A percentile compares a stretch with the other conserved stretches of the same genome.
phyloP scores from a whole-genome alignment of 2,888 invertebrate species.

The Platerodrilus igneus region DNA sequence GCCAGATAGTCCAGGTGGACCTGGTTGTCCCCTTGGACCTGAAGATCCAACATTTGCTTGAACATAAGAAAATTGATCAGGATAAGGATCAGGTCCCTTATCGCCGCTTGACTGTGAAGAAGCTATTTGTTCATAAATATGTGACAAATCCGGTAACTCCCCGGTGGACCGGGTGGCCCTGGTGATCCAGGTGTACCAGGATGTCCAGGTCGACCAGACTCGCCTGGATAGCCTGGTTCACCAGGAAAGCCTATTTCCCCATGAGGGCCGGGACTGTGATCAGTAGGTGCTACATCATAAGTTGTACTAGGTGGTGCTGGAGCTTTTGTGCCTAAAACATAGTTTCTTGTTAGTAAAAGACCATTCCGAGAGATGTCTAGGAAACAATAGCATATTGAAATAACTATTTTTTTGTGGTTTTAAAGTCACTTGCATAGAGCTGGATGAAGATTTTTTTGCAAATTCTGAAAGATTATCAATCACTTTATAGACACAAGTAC shows the following conservation, averaged over 20 bases:
- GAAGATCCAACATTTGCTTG: constrained; percentile 76
- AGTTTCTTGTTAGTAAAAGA: too few species aligned
- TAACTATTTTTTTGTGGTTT: too few species aligned
- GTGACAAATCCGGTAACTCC: constrained; percentile 68
- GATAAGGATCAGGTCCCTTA: constrained; percentile 61
- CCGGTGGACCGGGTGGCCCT: constrained; percentile 60
- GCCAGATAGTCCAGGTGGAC: constrained; percentile 57
- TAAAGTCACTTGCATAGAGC: too few species aligned
- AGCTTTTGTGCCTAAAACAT: constrained; percentile 16
- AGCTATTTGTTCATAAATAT: constrained; percentile 71
- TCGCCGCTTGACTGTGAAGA: constrained; percentile 65
- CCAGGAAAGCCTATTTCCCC: constrained; percentile 55
- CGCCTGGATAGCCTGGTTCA: constrained; percentile 56
- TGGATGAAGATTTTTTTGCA: too few species aligned
- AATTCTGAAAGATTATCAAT: too few species aligned
- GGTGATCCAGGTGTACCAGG: constrained; percentile 63
- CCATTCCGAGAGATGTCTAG: too few species aligned
- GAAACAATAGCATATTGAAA: constrained; percentile 3
- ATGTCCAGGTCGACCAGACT: constrained; percentile 57
- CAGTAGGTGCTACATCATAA: constrained; percentile 23
- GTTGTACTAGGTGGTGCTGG: constrained; percentile 28
- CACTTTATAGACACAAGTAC: too few species aligned
- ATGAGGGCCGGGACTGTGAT: constrained; percentile 44
- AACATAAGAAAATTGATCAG: constrained; percentile 68
- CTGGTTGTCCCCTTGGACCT: constrained; percentile 76